Percentiles rank a stretch among this genome's conserved stretches.
These are phyloP conservation scores for Chaenocephalus aceratus DNA, from an alignment of 2,113 vertebrate species.

Conservation along the genomic window DNA sequence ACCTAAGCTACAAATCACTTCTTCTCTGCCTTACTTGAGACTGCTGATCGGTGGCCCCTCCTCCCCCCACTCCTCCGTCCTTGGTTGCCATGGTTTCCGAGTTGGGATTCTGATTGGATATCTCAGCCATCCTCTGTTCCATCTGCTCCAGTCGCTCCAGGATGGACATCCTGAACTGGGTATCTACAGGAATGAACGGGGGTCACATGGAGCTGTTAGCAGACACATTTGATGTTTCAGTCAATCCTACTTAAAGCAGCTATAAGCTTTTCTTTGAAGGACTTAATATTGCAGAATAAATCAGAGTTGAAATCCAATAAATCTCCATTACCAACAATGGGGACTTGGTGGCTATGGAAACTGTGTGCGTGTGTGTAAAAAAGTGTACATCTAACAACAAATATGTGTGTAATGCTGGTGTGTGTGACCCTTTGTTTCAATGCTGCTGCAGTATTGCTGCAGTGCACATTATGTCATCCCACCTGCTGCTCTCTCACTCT, in stretches of 20 bases:
- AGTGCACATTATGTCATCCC: constrained; percentile 84
- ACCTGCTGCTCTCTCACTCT: constrained; percentile 79
- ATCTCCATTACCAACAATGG: constrained; percentile 15
- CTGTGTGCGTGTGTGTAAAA: background rate
- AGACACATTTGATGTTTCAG: constrained; percentile 35
- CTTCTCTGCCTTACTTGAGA: constrained; percentile 87
- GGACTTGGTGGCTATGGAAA: constrained; percentile 1
- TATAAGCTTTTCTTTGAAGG: constrained; percentile 26
- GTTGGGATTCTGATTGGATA: constrained; percentile 93
- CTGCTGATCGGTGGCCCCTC: constrained; percentile 82
- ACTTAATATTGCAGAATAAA: constrained; percentile 12
- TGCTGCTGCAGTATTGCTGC: constrained; percentile 83
- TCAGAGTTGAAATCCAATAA: constrained; percentile 30
- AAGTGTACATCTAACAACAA: background rate
- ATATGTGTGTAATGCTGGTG: constrained; percentile 27
- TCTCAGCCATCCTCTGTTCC: constrained; percentile 98
- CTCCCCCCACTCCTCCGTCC: constrained; percentile 78
- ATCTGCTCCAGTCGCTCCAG: constrained; percentile 98
- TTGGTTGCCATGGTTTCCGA: constrained; percentile 87
- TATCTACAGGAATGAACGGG: constrained; percentile 85
- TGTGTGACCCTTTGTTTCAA: constrained; percentile 74
- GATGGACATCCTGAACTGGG: constrained; percentile 99
- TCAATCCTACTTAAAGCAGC: constrained; percentile 35
- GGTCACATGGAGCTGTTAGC: constrained; percentile 22
- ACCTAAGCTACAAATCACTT: constrained; percentile 8